These are phyloP conservation scores for Mythimna albipuncta DNA, from an alignment of 2,888 invertebrate species.

Conservation along the genomic window DNA sequence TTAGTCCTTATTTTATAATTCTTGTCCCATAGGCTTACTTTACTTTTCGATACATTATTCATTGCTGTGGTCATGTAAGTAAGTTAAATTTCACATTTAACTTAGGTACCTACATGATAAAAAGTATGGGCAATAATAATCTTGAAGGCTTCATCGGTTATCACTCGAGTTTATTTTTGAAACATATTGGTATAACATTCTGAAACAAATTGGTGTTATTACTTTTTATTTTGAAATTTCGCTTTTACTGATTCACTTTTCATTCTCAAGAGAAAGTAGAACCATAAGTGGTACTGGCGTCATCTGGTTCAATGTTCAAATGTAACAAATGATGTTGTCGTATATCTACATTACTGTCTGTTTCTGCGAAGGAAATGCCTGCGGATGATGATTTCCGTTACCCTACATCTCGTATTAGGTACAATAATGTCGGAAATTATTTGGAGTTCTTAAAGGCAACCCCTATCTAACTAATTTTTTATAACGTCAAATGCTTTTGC, in stretches of 20 bases:
- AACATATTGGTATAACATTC: no score
- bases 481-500: background rate
- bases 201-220: slow-evolving; percentile 4
- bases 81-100: background rate
- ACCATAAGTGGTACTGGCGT: slow-evolving; percentile 15
- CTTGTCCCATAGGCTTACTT: slow-evolving; percentile 8
- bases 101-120: background rate
- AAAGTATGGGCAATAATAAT: background rate
- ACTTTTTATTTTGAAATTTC: slow-evolving; percentile 14
- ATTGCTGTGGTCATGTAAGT: no score
- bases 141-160: background rate
- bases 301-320: slow-evolving; percentile 19
- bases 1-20: slow-evolving; percentile 12
- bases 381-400: background rate
- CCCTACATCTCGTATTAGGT: background rate
- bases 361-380: background rate
- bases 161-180: background rate
- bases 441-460: background rate
- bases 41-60: slow-evolving; percentile 15
- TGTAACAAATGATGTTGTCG: background rate
- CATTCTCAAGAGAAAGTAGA: slow-evolving; percentile 39
- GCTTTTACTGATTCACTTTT: slow-evolving; percentile 37
- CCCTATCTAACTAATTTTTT: background rate
- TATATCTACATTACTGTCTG: background rate
- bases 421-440: background rate